These are phyloP conservation scores for Phyllopteryx taeniolatus DNA, from an alignment of 2,113 vertebrate genomes.

Conservation along the genomic window DNA sequence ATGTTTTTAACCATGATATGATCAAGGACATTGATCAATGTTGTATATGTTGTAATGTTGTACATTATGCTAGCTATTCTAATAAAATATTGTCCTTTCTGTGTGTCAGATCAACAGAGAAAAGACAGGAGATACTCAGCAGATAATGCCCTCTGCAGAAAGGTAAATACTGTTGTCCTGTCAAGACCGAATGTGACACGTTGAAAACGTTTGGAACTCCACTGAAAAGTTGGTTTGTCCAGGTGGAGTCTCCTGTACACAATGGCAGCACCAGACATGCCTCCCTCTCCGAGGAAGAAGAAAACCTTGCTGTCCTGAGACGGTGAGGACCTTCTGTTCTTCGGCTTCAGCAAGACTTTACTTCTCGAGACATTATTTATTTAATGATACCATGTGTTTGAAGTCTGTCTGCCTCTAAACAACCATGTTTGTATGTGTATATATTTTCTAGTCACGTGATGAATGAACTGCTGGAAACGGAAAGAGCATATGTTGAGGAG, in stretches of 20 bases:
- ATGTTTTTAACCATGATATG: slow-evolving; percentile 10
- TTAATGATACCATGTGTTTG: background rate
- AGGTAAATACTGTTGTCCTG: slow-evolving; percentile 50
- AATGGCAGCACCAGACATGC: slow-evolving; percentile 75
- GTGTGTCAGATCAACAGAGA: slow-evolving; percentile 67
- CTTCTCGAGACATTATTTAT: background rate
- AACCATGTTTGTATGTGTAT: slow-evolving; percentile 14
- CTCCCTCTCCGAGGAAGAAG: slow-evolving; percentile 88
- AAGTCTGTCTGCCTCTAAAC: background rate
- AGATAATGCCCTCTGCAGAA: slow-evolving; percentile 71
- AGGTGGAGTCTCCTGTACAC: slow-evolving; percentile 78
- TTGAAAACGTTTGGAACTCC: background rate
- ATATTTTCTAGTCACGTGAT: slow-evolving; percentile 85
- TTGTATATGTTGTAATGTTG: background rate
- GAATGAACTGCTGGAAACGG: slow-evolving; percentile 95
- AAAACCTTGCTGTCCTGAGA: slow-evolving; percentile 88
- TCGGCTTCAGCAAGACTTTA: background rate
- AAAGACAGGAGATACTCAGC: slow-evolving; percentile 70
- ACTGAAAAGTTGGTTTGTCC: slow-evolving; percentile 16
- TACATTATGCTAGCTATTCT: too few species aligned
- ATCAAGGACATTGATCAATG: background rate
- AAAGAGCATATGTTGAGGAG: slow-evolving; percentile 92
- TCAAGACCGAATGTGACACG: background rate
- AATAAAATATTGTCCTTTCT: background rate
- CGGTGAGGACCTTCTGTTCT: slow-evolving; percentile 72